Base-by-base conservation (phyloP, 2,888 invertebrate genomes). In the Leptarthrus brevirostris region DNA sequence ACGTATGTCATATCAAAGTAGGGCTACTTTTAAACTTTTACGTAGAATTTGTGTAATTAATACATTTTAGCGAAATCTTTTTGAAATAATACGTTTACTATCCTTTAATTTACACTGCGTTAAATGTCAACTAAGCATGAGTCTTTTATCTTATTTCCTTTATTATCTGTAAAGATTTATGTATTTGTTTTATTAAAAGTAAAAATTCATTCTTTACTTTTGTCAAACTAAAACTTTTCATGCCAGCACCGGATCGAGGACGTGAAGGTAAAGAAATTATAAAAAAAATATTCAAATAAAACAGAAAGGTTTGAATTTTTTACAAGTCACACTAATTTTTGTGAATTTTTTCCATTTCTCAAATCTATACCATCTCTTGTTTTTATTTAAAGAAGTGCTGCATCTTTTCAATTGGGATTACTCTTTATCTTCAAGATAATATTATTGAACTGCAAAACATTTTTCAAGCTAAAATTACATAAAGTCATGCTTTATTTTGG, bases 241-340 rank as follows among this genome's bases (percentile, higher is more conserved):
- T 87, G 87, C 86, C 86, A 87, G 87, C 87, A 86, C 87, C 88
- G 85, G 88, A 87, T 86, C 87, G 87, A 83, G 87, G 87, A 85
- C 87, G 87, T 84, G 87, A 88, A 88, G 87, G 87, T 87, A 88
- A 79, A 16, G 54, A 56, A 71, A 72, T 30, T 16, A 56, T 26
- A 18, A 14, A 24, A 49, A 69, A 34, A 26, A 58, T 24, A 72
- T 40, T n/a, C n/a, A 12, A 40, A n/a, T 12, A 40, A 40, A 12
- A 3, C n/a, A 40, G n/a, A 40, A 40, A 40, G 40, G 40, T 40
- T 40, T 40, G 40, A n/a, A 40, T 12, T 12, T 40, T 30, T 30
- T 5, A 70, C 14, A 52, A 14, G 26, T 47, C 64, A 69, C 24
- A 30, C 16, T 52, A 47, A 30, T 24, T 56, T 70, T 54, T 70